phyloP scores from a whole-genome alignment of 2,888 invertebrate species.

The Melieria omissa region DNA sequence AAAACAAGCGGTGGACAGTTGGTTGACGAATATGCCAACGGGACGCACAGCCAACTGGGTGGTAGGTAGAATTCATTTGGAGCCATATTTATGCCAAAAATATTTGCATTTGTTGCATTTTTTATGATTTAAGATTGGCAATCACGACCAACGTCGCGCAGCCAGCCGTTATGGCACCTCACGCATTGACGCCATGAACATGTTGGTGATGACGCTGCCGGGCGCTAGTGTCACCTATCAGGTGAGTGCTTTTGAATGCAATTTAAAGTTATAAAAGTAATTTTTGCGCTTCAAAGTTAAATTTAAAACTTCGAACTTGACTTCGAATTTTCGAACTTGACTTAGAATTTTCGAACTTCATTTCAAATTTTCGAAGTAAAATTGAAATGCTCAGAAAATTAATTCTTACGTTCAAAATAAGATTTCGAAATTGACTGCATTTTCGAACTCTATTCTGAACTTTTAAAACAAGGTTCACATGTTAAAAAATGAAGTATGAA shows the following conservation, averaged over 20 bases:
- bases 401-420: too few relatives aligned
- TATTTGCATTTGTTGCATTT: background rate
- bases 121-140: constrained; percentile 71
- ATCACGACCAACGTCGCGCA: constrained; percentile 78
- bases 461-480: too few relatives aligned
- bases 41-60: constrained; percentile 73
- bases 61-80: constrained; percentile 69
- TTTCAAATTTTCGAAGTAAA: too few relatives aligned
- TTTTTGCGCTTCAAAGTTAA: too few relatives aligned
- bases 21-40: constrained; percentile 70
- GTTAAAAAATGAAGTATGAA: too few relatives aligned
- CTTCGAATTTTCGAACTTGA: background rate
- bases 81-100: background rate
- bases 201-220: constrained; percentile 82
- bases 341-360: too few relatives aligned
- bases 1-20: constrained; percentile 67
- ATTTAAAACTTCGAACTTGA: too few relatives aligned
- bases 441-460: too few relatives aligned
- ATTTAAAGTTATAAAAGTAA: background rate
- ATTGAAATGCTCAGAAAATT: too few relatives aligned
- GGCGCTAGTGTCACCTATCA: constrained; percentile 83
- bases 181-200: constrained; percentile 81
- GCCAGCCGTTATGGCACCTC: constrained; percentile 76
- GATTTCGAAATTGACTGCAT: too few relatives aligned
- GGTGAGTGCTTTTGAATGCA: background rate